Percentiles rank a stretch among this genome's conserved stretches.
Conservation (phyloP, 1,140 invertebrate genomes). For the Trachymyrmex septentrionalis region DNA sequence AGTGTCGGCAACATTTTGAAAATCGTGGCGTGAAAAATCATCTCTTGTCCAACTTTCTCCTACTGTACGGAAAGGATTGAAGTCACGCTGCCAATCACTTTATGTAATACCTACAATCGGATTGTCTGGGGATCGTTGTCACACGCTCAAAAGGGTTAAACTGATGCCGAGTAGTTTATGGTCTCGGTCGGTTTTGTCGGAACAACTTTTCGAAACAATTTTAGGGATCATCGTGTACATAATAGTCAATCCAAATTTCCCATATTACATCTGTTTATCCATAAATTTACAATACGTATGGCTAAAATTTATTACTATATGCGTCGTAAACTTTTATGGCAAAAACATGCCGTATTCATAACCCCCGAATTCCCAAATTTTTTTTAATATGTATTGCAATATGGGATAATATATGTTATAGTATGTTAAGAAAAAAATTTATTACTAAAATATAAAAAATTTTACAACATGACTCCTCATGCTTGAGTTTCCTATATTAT, state of each 20-base stretch:
- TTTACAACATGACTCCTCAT: too few species aligned
- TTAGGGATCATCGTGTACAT: not conserved
- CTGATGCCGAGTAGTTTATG: conserved; percentile 33
- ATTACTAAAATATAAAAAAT: too few species aligned
- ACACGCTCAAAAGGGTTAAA: conserved; percentile 34
- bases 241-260: conserved; percentile 44
- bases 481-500: too few species aligned
- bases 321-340: not conserved
- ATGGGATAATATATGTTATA: too few species aligned
- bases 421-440: too few species aligned
- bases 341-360: not conserved
- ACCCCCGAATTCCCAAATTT: not conserved
- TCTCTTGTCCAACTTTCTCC: not conserved
- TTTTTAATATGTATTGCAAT: not conserved
- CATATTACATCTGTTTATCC: conserved; percentile 2
- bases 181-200: not conserved
- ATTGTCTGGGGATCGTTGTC: not conserved
- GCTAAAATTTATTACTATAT: conserved; percentile 54
- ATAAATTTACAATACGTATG: conserved; percentile 2
- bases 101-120: conserved; percentile 48
- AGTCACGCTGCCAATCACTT: not conserved
- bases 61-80: conserved; percentile 16
- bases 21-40: not conserved
- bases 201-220: conserved; percentile 40
- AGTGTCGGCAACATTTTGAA: not conserved